Evolutionary conservation across 2,888 invertebrate genomes (phyloP).

Genomic region (Hecatera dysodea): DNA sequence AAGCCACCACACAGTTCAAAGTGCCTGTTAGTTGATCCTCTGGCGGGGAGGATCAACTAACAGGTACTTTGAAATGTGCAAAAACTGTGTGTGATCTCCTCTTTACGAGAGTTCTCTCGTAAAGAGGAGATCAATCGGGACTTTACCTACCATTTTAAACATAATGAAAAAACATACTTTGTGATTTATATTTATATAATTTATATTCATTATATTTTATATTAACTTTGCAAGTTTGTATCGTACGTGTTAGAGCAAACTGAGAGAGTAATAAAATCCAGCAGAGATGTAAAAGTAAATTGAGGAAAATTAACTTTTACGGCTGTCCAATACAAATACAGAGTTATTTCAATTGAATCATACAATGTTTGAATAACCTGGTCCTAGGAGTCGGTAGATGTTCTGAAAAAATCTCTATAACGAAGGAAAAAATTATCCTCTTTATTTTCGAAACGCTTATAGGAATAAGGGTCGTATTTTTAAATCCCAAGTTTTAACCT

Average conservation of each 20-base stretch:
- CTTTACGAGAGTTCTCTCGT: too few species aligned
- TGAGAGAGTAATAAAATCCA: slow-evolving; percentile 28
- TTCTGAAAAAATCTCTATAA: neutral
- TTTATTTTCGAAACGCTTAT: neutral
- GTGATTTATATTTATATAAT: slow-evolving; percentile 1
- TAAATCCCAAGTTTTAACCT: neutral
- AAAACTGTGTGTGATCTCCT: too few species aligned
- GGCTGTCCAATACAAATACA: neutral
- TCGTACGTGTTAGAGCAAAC: slow-evolving; percentile 2
- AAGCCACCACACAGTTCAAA: neutral
- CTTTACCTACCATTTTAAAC: neutral
- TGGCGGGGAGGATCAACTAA: too few species aligned
- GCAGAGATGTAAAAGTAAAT: slow-evolving; percentile 18
- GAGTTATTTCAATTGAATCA: slow-evolving; percentile 23
- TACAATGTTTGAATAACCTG: neutral
- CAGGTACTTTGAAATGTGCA: too few species aligned
- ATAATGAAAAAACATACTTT: neutral
- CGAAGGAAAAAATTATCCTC: neutral
- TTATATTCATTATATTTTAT: slow-evolving; percentile 23
- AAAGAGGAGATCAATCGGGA: neutral
- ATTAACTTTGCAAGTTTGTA: slow-evolving; percentile 12
- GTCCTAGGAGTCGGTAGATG: neutral
- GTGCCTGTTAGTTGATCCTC: neutral
- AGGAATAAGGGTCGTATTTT: neutral
- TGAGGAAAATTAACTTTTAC: slow-evolving; percentile 38